Evolutionary conservation across 2,113 vertebrate genomes (phyloP).

Genomic region (Ctenodactylus gundi): DNA sequence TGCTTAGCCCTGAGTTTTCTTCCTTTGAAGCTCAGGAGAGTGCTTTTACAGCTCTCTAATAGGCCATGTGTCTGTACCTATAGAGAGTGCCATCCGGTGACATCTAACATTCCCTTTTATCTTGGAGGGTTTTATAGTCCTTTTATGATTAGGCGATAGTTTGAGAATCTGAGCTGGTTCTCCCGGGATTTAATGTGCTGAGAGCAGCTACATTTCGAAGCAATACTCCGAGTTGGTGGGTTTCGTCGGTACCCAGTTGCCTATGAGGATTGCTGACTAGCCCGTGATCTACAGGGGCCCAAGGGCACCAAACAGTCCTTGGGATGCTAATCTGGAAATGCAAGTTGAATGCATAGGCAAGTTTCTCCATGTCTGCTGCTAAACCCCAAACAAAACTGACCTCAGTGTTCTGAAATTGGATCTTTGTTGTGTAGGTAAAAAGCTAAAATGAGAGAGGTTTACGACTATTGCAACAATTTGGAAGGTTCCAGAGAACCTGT

Average conservation of each 20-base stretch:
- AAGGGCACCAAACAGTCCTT: neutral
- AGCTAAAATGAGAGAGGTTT: neutral
- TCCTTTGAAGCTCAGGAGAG: constrained; percentile 18
- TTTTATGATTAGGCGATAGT: neutral
- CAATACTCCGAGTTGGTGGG: neutral
- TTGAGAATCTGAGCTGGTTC: neutral
- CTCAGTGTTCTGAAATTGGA: neutral
- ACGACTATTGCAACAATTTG: neutral
- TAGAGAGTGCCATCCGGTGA: neutral
- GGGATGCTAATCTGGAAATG: neutral
- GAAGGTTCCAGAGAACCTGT: neutral
- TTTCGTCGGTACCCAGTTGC: neutral
- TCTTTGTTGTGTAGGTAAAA: neutral
- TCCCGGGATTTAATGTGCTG: neutral
- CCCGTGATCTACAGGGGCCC: neutral
- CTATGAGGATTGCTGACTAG: neutral
- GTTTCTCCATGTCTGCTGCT: neutral
- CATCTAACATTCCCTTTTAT: constrained; percentile 27
- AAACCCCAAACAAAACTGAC: neutral
- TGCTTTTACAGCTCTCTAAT: neutral
- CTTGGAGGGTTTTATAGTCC: neutral
- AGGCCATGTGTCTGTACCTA: neutral
- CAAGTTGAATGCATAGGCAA: neutral
- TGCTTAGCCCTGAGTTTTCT: neutral
- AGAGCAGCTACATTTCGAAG: neutral